A percentile compares a stretch with the other conserved stretches of the same genome.
phyloP scores from a whole-genome alignment of 2,888 invertebrate species.

The Anticlea derivata region DNA sequence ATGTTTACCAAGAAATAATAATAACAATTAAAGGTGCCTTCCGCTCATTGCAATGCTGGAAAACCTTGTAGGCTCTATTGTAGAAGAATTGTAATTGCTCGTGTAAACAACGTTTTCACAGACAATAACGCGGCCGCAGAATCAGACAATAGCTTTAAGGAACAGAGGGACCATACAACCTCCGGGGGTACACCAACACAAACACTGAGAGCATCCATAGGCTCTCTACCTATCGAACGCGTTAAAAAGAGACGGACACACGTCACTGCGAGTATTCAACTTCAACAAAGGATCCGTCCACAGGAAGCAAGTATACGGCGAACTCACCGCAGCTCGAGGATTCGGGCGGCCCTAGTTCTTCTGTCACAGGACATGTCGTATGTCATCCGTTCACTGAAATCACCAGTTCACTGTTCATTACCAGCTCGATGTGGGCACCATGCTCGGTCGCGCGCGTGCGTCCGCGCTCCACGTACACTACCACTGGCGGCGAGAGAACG shows the following conservation, averaged over 20 bases:
- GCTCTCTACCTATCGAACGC: constrained; percentile 57
- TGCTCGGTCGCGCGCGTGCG: constrained; percentile 68
- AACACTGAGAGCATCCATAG: constrained; percentile 33
- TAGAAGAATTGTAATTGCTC: constrained; percentile 38
- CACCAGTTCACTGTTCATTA: constrained; percentile 64
- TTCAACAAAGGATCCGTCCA: constrained; percentile 65
- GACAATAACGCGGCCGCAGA: constrained; percentile 40
- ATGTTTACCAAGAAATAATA: constrained; percentile 64
- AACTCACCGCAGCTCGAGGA: constrained; percentile 83
- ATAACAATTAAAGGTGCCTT: constrained; percentile 44
- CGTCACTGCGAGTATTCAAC: constrained; percentile 74
- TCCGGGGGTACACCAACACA: constrained; percentile 28
- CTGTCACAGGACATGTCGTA: constrained; percentile 81
- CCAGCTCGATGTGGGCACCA: constrained; percentile 66
- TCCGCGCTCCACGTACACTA: constrained; percentile 77
- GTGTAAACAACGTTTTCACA: constrained; percentile 44
- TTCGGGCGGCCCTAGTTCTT: constrained; percentile 79
- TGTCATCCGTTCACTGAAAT: constrained; percentile 65
- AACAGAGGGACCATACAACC: constrained; percentile 29
- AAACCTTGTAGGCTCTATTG: constrained; percentile 31
- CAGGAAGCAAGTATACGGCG: constrained; percentile 68
- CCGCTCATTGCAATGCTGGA: constrained; percentile 42
- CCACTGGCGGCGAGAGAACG: constrained; percentile 80
- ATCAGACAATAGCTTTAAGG: constrained; percentile 32
- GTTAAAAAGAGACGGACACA: constrained; percentile 76